A percentile compares a stretch with the other conserved stretches of the same genome.
Conservation (phyloP, 2,797 vertebrate species). For the Morus bassanus region DNA sequence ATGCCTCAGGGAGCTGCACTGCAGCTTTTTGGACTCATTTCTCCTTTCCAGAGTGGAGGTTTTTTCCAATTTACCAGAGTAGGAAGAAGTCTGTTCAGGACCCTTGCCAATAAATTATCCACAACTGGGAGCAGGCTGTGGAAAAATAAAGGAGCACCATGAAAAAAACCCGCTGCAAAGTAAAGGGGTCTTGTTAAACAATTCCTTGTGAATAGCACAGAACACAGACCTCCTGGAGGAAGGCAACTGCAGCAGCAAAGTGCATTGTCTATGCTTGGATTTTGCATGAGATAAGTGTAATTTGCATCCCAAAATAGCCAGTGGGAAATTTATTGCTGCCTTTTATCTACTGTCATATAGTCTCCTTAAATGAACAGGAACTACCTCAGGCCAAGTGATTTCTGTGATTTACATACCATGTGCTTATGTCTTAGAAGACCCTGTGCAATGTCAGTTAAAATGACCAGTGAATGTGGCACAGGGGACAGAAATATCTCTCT, state of each 20-base stretch:
- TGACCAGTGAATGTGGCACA: fast-evolving
- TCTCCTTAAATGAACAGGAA: background rate
- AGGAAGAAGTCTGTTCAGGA: conserved; percentile 71
- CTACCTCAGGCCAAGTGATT: background rate
- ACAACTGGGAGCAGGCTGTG: conserved; percentile 73
- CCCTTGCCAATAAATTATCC: conserved; percentile 72
- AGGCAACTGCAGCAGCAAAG: conserved; percentile 16
- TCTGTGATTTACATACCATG: fast-evolving
- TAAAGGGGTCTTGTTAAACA: conserved; percentile 22
- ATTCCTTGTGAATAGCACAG: background rate
- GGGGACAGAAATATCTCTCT: background rate
- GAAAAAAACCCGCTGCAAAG: conserved; percentile 28
- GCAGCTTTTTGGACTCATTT: background rate
- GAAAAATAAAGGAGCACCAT: conserved; percentile 5
- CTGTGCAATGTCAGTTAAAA: fast-evolving
- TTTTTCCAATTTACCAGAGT: conserved; percentile 41
- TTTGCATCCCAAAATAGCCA: conserved; percentile 49
- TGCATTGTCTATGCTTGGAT: background rate
- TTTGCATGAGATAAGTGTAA: conserved; percentile 38
- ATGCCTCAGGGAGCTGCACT: background rate
- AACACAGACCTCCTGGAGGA: background rate
- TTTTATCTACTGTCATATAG: background rate
- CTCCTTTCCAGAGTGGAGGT: background rate
- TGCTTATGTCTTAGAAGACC: background rate
- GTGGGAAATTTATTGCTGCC: conserved; percentile 35